A percentile compares a stretch with the other conserved stretches of the same genome.
Conservation (phyloP, 2,888 invertebrate genomes). For the Blomia tropicalis region DNA sequence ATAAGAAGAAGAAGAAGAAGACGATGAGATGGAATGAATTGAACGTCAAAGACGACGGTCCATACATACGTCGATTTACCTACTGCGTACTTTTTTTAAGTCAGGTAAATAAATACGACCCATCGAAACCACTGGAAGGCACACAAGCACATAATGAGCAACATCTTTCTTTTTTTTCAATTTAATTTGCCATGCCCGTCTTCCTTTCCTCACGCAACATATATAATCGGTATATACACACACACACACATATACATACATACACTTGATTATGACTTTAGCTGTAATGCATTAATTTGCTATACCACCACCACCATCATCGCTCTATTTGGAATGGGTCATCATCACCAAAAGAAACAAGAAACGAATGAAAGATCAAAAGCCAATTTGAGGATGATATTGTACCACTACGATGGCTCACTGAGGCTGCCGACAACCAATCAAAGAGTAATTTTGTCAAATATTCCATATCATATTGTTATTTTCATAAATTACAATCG, state of each 20-base stretch:
- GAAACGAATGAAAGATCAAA: too few species aligned
- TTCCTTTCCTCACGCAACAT: not conserved
- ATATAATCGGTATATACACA: conserved; percentile 10
- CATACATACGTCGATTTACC: not conserved
- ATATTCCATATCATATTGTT: too few species aligned
- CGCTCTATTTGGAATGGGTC: not conserved
- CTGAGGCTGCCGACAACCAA: too few species aligned
- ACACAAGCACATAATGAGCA: not conserved
- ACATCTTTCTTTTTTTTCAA: conserved; percentile 15
- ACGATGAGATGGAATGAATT: conserved; percentile 6
- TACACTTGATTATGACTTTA: conserved; percentile 16
- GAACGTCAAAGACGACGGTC: not conserved
- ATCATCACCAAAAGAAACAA: too few species aligned
- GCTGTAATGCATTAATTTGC: conserved; percentile 15
- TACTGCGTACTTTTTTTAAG: conserved; percentile 7
- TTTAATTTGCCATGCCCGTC: conserved; percentile 14
- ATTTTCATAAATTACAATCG: too few species aligned
- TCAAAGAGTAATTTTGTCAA: too few species aligned
- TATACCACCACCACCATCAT: too few species aligned
- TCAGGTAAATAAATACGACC: conserved; percentile 9
- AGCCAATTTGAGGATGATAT: too few species aligned
- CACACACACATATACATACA: too few species aligned
- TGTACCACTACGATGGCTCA: too few species aligned
- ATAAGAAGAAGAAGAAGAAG: too few species aligned
- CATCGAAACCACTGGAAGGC: not conserved